Base-by-base conservation (phyloP, 2,797 vertebrate species). In the Esox masquinongy region DNA sequence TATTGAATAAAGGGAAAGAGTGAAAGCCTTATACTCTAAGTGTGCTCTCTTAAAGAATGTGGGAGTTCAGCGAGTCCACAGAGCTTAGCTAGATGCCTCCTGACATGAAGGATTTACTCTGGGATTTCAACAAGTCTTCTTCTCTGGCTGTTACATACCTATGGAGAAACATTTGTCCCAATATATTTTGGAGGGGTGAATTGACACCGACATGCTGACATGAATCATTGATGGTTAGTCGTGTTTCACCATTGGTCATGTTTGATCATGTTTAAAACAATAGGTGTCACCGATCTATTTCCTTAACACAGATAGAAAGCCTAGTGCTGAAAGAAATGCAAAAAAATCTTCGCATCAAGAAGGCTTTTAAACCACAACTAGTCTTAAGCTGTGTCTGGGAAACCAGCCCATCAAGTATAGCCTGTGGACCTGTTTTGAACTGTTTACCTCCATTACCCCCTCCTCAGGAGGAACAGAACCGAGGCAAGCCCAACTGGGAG, bases 401-500 rank as follows among this genome's bases (percentile, higher is more conserved):
- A 61, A 61, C 22, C 56, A 12, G 56, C 56, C 22, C 11, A 26
- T 61, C 22, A 61, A 24, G 3, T 24, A 24, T 24, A 61, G 11
- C 22, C 56, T 24, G 6, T 61, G 22, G 22, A 26, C 22, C 66
- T 64, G 68, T 68, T 5, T 31, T 31, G 29, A 17, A 49, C 51
- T 43, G 22, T 70, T 31, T 72, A 19, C 43, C 8, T 70, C 68
- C 2, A 36, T 43, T 56, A 24, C 15, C 56, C 34, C 39, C 5
- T 73, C 26, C 68, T 51, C 43, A 97, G 96, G 96, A 97, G 88
- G 96, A 97, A 79, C 96, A 97, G 90, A 97, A 97, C 79, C 89
- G 96, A 87, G 96, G 96, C 83, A 97, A 97, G 77, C 96, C 96
- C 64, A 97, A 97, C 82, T 97, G 96, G 96, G 96, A 97, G 77